Conservation (phyloP, 2,797 vertebrate species). For the Pampus argenteus region DNA sequence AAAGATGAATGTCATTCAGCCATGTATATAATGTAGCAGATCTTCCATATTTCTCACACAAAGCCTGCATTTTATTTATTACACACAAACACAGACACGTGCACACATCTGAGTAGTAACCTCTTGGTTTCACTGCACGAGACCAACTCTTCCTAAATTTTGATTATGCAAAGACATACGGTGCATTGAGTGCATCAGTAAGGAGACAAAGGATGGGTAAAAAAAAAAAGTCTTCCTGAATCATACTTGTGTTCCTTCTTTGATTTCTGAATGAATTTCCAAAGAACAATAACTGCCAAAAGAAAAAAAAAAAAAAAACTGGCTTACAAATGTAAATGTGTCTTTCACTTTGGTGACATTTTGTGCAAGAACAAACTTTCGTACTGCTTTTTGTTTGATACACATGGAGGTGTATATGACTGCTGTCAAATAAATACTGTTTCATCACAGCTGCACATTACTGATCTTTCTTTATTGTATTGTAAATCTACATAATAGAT, state of each 20-base stretch:
- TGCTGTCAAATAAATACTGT: conserved; percentile 73
- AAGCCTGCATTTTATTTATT: conserved; percentile 42
- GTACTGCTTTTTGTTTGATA: conserved; percentile 74
- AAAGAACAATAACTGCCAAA: conserved; percentile 78
- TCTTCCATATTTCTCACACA: conserved; percentile 51
- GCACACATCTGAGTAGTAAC: conserved; percentile 49
- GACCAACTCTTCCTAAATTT: conserved; percentile 64
- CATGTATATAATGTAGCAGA: conserved; percentile 68
- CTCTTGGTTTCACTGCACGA: conserved; percentile 56
- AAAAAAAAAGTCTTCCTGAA: conserved; percentile 75
- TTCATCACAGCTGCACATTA: conserved; percentile 58
- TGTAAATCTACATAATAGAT: not conserved
- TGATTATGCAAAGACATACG: conserved; percentile 75
- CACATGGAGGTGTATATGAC: conserved; percentile 44
- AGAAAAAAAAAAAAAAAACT: not conserved
- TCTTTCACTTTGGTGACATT: conserved; percentile 63
- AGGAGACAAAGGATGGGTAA: conserved; percentile 47
- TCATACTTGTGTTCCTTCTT: conserved; percentile 55
- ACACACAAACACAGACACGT: conserved; percentile 22
- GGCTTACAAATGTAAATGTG: conserved; percentile 68
- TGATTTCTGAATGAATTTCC: conserved; percentile 63
- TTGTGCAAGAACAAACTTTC: conserved; percentile 66
- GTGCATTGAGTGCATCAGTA: conserved; percentile 39
- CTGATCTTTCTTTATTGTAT: conserved; percentile 11
- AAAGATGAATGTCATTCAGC: conserved; percentile 60